Conservation (phyloP, 1,140 invertebrate species). For the Formica selysi region DNA sequence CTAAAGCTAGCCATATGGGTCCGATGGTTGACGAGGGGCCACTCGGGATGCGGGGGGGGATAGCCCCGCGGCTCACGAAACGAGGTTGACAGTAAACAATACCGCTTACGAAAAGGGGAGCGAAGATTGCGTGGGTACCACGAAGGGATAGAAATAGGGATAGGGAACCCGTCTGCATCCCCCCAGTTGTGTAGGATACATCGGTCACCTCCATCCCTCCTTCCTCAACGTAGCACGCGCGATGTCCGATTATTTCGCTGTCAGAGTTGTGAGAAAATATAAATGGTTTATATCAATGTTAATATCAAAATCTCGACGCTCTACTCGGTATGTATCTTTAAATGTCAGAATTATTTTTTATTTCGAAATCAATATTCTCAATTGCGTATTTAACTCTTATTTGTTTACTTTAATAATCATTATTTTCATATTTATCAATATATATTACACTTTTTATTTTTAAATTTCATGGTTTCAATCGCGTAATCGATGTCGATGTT, state of each 20-base stretch:
- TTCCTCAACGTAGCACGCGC: neutral
- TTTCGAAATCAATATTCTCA: neutral
- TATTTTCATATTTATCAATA: neutral
- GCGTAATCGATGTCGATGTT: neutral
- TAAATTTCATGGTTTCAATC: neutral
- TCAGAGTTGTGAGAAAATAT: neutral
- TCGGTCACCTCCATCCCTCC: neutral
- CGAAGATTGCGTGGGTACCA: conserved; percentile 31
- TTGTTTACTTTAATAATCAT: neutral
- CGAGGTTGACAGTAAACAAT: conserved; percentile 70
- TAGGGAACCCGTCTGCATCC: neutral
- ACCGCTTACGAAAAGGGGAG: conserved; percentile 65
- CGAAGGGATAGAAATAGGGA: neutral
- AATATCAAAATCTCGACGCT: neutral
- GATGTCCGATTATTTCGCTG: conserved; percentile 14
- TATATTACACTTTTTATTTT: neutral
- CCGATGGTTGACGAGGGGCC: conserved; percentile 15
- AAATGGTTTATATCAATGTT: conserved; percentile 21
- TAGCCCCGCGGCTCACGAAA: neutral
- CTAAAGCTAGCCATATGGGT: conserved; percentile 50
- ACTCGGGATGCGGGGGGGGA: conserved; percentile 26
- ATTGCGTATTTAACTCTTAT: neutral
- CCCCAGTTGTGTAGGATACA: conserved; percentile 3
- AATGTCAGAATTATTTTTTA: neutral
- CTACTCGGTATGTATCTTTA: neutral